Conservation (phyloP, 2,797 vertebrate genomes). For the Microcaecilia unicolor region DNA sequence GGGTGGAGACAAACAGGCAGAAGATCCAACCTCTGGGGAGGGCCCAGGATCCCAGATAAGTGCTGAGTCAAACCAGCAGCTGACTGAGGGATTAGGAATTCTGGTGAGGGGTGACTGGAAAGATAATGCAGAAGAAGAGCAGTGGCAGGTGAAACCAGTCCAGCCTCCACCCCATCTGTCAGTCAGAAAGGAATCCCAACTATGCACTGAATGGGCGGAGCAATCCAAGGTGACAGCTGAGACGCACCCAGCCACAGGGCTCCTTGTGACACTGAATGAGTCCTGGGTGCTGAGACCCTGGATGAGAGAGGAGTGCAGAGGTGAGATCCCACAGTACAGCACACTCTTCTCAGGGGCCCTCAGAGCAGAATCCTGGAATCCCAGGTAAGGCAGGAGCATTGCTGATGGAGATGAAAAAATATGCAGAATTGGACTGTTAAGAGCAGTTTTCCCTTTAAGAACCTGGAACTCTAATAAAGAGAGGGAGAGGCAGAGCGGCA, state of each 20-base stretch:
- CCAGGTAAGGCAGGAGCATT: no score
- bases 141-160: constrained; percentile 40
- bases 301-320: no score
- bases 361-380: no score
- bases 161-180: constrained; percentile 49
- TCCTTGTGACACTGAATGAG: background rate
- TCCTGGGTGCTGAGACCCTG: no score
- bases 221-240: background rate
- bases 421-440: no score
- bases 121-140: constrained; percentile 1
- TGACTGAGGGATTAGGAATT: constrained; percentile 13
- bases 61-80: background rate
- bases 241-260: background rate
- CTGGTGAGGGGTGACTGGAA: constrained; percentile 11
- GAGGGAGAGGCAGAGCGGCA: background rate
- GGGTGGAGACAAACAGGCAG: background rate
- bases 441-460: no score
- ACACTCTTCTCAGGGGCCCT: no score
- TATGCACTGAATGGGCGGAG: constrained; percentile 1
- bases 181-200: constrained; percentile 47
- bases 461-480: no score
- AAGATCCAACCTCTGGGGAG: background rate
- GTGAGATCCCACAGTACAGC: no score
- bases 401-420: no score
- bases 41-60: no score